Evolutionary conservation across 2,797 vertebrate genomes (phyloP).

Genomic region (Sarcophilus harrisii): DNA sequence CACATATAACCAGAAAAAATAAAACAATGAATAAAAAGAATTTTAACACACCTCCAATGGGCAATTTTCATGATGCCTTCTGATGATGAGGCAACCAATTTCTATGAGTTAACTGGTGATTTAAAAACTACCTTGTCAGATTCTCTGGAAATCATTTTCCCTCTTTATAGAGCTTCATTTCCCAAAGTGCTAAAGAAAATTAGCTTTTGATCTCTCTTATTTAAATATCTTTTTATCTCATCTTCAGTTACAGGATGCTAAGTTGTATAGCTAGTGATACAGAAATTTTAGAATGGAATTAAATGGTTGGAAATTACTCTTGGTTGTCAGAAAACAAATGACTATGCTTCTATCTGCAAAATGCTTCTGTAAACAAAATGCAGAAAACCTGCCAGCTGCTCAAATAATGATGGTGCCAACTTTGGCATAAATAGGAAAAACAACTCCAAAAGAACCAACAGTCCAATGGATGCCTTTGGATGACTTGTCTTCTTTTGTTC

Average conservation of each 20-base stretch:
- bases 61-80: not conserved
- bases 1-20: no score
- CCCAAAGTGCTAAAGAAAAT: conserved; percentile 46
- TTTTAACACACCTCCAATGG: not conserved
- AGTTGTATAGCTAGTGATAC: conserved; percentile 20
- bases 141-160: conserved; percentile 2
- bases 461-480: not conserved
- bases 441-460: conserved; percentile 48
- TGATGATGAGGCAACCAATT: conserved; percentile 12
- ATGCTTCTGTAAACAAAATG: conserved; percentile 47
- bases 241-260: not conserved
- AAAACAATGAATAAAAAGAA: not conserved
- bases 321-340: conserved; percentile 35
- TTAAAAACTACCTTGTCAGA: not conserved
- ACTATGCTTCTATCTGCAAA: conserved; percentile 39
- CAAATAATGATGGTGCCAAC: conserved; percentile 17
- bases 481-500: not conserved
- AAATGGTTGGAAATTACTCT: not conserved
- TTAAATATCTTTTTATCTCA: conserved; percentile 18
- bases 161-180: conserved; percentile 38
- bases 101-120: conserved; percentile 12
- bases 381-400: conserved; percentile 43
- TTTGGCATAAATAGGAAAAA: conserved; percentile 45
- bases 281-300: conserved; percentile 35
- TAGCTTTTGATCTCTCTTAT: conserved; percentile 28